A percentile compares a stretch with the other conserved stretches of the same genome.
Conservation (phyloP, 1,140 invertebrate species). For the Drosophila persimilis region DNA sequence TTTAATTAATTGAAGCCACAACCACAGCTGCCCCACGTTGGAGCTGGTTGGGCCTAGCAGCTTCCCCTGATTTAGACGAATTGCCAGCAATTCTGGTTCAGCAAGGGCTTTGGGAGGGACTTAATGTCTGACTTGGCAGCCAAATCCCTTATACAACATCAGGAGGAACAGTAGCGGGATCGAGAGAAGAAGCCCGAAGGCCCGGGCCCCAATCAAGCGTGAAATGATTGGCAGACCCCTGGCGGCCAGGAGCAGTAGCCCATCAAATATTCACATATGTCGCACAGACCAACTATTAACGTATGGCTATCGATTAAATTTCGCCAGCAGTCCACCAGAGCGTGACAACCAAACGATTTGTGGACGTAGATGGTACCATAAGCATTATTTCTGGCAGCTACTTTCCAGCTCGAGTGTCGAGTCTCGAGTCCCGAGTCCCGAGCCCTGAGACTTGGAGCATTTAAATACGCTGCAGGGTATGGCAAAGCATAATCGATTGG, state of each 20-base stretch:
- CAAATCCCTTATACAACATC: slow-evolving; percentile 28
- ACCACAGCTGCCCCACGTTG: slow-evolving; percentile 44
- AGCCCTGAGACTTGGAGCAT: slow-evolving; percentile 21
- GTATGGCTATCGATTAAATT: slow-evolving; percentile 64
- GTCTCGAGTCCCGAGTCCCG: too few species aligned
- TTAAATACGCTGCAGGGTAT: slow-evolving; percentile 47
- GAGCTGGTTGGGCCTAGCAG: not conserved
- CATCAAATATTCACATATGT: slow-evolving; percentile 72
- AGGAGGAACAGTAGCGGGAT: not conserved
- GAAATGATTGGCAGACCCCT: slow-evolving; percentile 50
- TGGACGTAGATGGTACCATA: slow-evolving; percentile 35
- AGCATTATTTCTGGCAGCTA: slow-evolving; percentile 60
- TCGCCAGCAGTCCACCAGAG: slow-evolving; percentile 26
- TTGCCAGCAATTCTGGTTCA: slow-evolving; percentile 53
- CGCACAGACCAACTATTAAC: slow-evolving; percentile 56
- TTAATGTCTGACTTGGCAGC: slow-evolving; percentile 51
- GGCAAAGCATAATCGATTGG: too few species aligned
- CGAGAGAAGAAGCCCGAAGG: slow-evolving; percentile 14
- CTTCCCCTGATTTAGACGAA: slow-evolving; percentile 67
- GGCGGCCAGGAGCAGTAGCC: slow-evolving; percentile 23
- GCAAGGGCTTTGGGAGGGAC: slow-evolving; percentile 26
- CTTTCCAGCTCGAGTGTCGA: slow-evolving; percentile 34
- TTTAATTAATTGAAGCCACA: slow-evolving; percentile 77
- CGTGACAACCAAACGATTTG: slow-evolving; percentile 59
- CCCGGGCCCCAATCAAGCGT: slow-evolving; percentile 65